phyloP scores from a whole-genome alignment of 2,888 invertebrate genomes.

The Punctoribates punctum region DNA sequence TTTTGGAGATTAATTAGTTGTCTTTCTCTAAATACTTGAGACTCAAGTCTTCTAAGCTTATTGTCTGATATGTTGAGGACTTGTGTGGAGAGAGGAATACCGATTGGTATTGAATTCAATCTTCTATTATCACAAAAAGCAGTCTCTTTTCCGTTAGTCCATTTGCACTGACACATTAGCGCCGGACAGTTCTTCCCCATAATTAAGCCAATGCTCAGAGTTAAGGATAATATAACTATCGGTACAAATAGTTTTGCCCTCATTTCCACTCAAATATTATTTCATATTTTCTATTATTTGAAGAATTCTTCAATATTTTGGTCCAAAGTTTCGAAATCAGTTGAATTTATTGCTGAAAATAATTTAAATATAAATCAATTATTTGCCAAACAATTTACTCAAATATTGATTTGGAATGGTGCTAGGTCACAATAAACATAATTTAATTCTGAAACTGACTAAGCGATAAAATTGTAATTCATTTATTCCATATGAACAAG shows the following conservation, averaged over 20 bases:
- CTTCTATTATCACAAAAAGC: conserved; percentile 81
- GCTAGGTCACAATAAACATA: no score
- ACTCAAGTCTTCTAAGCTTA: conserved; percentile 74
- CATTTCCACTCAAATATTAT: no score
- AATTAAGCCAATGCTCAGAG: not conserved
- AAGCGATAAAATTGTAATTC: no score
- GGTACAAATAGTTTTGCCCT: conserved; percentile 12
- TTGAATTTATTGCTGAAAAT: no score
- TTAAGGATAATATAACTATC: not conserved
- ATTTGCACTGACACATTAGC: conserved; percentile 71
- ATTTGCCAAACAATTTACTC: no score
- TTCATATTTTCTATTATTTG: no score
- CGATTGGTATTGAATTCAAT: conserved; percentile 75
- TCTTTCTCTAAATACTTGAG: conserved; percentile 74
- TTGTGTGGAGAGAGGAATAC: conserved; percentile 79
- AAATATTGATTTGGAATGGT: no score
- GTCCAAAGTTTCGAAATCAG: no score
- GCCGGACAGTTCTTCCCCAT: conserved; percentile 44
- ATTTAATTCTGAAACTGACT: no score
- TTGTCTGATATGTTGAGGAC: conserved; percentile 84
- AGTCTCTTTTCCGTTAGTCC: conserved; percentile 81
- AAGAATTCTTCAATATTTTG: no score
- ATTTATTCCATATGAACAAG: no score
- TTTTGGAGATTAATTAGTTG: conserved; percentile 80
- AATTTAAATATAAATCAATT: no score